Base-by-base conservation (phyloP, 2,797 vertebrate species). In the Cryptoblepharus egeriae region DNA sequence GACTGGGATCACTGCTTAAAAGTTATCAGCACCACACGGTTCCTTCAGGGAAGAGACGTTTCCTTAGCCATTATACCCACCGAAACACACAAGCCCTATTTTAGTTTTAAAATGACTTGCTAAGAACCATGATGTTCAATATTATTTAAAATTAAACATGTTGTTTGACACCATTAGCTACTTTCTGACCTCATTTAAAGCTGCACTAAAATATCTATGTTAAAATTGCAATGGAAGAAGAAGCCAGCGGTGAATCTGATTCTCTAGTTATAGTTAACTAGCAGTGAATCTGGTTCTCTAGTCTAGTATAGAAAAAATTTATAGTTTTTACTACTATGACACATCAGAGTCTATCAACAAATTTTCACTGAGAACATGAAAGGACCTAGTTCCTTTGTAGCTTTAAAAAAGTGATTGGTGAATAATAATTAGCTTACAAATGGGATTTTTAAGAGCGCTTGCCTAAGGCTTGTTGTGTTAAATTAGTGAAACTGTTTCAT, bases 11-110 rank as follows among this genome's bases (percentile, higher is more conserved):
- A 67, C 77, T 80, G 90, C 88, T 28, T 55, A 49, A 77, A 70
- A 89, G 84, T 88, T 91, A 77, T 55, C 80, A 87, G 72, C 81
- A 89, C 58, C 81, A 89, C 58, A 87, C 85, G 73, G 87, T 84
- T 83, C 85, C 90, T 84, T 84, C 69, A 85, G 84, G 83, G 85
- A 73, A 87, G 74, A 45, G 42, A 89, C 58, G 77, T 88, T 88
- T 87, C 28, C 78, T n/a, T 88, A 28, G 77, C 88, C 87, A 68
- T 58, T 79, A 71, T 2, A 65, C 18, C 75, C 70, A 82, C 68
- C 87, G 83, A 87, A 57, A 86, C 80, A 83, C 82, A 88, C 89
- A 86, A 85, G 77, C 65, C 75, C 86, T 87, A 80, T 83, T 91
- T 88, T 87, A 87, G 60, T 69, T 90, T 88, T 30, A 82, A 90